These are phyloP conservation scores for Myripristis murdjan DNA, from an alignment of 2,797 vertebrate genomes.

Conservation along the genomic window DNA sequence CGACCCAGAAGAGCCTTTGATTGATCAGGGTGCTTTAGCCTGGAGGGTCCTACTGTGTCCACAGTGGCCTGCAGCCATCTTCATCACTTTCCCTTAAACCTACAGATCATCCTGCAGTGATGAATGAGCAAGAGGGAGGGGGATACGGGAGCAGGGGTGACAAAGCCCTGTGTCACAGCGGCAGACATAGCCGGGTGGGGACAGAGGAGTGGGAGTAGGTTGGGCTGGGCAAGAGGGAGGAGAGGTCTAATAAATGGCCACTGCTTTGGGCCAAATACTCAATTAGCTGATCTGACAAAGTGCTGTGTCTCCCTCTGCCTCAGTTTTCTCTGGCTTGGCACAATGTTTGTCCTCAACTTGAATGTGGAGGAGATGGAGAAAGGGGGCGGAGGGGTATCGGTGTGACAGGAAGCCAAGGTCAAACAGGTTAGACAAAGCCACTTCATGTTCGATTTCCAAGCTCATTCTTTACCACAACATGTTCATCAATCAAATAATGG, in stretches of 20 bases:
- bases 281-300: conserved; percentile 85
- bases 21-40: conserved; percentile 75
- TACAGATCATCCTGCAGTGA: conserved; percentile 77
- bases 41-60: conserved; percentile 71
- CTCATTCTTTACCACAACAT: neutral
- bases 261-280: conserved; percentile 85
- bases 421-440: conserved; percentile 14
- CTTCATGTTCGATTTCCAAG: neutral
- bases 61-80: conserved; percentile 65
- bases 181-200: conserved; percentile 69
- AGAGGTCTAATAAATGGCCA: conserved; percentile 79
- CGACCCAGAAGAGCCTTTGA: conserved; percentile 70
- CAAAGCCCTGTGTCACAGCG: conserved; percentile 69
- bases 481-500: conserved; percentile 51
- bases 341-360: conserved; percentile 68
- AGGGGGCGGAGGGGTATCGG: neutral
- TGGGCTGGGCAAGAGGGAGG: conserved; percentile 55
- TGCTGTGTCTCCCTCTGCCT: conserved; percentile 69
- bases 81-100: conserved; percentile 78
- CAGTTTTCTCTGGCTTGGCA: conserved; percentile 58
- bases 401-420: conserved; percentile 53
- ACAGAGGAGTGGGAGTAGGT: conserved; percentile 63
- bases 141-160: conserved; percentile 64
- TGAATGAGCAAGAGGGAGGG: conserved; percentile 71
- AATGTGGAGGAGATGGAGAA: conserved; percentile 42